Base-by-base conservation (phyloP, 2,797 vertebrate genomes). In the Darevskia nairensis region DNA sequence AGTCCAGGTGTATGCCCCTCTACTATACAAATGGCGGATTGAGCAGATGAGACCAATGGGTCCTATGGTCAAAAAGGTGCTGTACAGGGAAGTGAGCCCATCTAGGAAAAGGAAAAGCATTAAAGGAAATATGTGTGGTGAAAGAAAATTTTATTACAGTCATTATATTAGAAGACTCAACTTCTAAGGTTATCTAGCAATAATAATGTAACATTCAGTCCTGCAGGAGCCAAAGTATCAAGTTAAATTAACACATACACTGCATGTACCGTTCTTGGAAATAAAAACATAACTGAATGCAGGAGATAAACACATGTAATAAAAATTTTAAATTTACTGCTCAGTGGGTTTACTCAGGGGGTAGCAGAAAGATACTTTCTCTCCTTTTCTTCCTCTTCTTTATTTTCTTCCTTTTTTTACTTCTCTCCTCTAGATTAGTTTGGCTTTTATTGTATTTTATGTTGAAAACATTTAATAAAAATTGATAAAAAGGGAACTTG, bases 111-210 rank as follows among this genome's bases (percentile, higher is more conserved):
- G 10, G 23, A 55, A 3, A 46, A 32, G 39, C 6, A 35, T 2
- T 25, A 41, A 9, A 46, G n/a, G 32, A 68, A 27, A 10, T 78
- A 80, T 11, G 32, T 9, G 21, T 8, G 2, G 23, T 25, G 27
- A 74, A 87, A 25, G 17, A 74, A 87, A 81, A 74, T 9, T 87
- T 87, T 87, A 87, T 87, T 87, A 29, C 27, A 61, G 35, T 32
- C 61, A 59, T 61, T 27, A 25, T 46, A 11, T 55, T 19, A 59
- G 69, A 78, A 80, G 44, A 59, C 17, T 59, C 35, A 15, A n/a
- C 35, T 74, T 61, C 35, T 8, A 13, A 10, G 17, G 32, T 82
- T 35, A 71, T 21, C 64, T 35, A 35, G 25, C 39, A 19, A 50
- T 41, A n/a, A 71, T 13, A 69, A 69, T 27, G 29, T 9, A 74